Evolutionary conservation across 2,113 vertebrate species (phyloP).

Genomic region (Calidris pygmaea): DNA sequence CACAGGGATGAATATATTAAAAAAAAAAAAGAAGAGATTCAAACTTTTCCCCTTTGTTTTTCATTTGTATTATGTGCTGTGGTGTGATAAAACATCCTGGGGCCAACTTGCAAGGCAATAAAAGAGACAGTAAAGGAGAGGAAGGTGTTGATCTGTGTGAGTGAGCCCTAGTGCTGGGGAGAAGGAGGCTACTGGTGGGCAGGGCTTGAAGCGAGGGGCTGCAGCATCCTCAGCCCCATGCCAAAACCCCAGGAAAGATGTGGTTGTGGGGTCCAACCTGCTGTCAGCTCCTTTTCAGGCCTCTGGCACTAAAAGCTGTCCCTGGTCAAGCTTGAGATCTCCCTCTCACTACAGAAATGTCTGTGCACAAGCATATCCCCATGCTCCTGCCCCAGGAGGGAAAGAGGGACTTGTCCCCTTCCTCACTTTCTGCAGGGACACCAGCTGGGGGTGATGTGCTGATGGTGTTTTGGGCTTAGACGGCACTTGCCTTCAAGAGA

Average conservation of each 20-base stretch:
- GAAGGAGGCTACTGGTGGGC: neutral
- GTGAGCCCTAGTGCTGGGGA: neutral
- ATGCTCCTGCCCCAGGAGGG: neutral
- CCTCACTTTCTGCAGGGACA: neutral
- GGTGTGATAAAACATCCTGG: slow-evolving; percentile 59
- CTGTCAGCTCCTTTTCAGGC: neutral
- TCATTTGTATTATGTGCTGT: slow-evolving; percentile 63
- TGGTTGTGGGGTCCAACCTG: neutral
- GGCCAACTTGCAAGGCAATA: slow-evolving; percentile 46
- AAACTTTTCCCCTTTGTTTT: slow-evolving; percentile 68
- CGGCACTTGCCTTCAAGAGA: neutral
- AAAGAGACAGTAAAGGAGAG: slow-evolving; percentile 4
- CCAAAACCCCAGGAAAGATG: neutral
- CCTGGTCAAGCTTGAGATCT: neutral
- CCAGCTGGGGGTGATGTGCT: neutral
- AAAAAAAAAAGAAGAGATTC: slow-evolving; percentile 56
- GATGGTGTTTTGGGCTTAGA: neutral
- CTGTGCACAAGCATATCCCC: neutral
- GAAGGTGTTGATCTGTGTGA: neutral
- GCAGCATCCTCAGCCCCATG: neutral
- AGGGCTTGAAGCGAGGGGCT: neutral
- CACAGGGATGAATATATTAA: slow-evolving; percentile 67
- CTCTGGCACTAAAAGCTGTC: neutral
- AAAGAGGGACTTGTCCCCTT: neutral
- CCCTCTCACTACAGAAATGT: neutral